phyloP scores from a whole-genome alignment of 2,888 invertebrate genomes.

The Rugalucina vietnamica region DNA sequence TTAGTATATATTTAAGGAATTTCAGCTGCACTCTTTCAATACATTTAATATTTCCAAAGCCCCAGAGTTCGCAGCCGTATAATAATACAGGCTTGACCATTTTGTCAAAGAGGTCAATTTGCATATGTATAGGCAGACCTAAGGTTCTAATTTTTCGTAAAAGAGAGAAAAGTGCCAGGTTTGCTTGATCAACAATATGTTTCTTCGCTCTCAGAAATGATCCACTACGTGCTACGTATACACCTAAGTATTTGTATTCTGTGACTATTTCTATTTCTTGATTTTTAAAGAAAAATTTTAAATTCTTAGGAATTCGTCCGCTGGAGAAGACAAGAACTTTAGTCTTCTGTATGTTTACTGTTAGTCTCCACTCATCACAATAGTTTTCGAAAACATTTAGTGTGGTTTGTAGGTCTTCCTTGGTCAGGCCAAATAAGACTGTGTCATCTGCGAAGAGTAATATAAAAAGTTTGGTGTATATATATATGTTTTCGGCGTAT shows the following conservation, averaged over 20 bases:
- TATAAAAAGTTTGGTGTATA: conserved; percentile 34
- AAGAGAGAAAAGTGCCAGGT: background rate
- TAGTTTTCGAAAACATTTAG: conserved; percentile 7
- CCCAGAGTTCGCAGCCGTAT: background rate
- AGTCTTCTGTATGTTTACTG: background rate
- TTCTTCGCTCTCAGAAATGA: background rate
- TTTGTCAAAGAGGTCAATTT: background rate
- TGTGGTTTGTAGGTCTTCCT: conserved; percentile 3
- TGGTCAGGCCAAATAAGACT: background rate
- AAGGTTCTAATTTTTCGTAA: background rate
- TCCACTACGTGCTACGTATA: background rate
- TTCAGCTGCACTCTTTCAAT: background rate
- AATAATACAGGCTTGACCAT: background rate
- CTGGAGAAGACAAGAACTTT: background rate
- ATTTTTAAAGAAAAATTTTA: background rate
- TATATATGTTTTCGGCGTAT: background rate
- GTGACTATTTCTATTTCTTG: background rate
- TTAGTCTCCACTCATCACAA: conserved; percentile 15
- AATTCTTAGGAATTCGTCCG: background rate
- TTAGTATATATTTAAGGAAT: background rate
- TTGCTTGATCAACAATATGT: background rate
- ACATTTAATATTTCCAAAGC: background rate
- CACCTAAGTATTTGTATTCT: background rate
- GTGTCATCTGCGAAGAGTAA: conserved; percentile 27
- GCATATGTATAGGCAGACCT: background rate